Evolutionary conservation across 2,797 vertebrate species (phyloP), one percentile per base, ranked within the genome.

Genomic region (Kryptopterus vitreolus): DNA sequence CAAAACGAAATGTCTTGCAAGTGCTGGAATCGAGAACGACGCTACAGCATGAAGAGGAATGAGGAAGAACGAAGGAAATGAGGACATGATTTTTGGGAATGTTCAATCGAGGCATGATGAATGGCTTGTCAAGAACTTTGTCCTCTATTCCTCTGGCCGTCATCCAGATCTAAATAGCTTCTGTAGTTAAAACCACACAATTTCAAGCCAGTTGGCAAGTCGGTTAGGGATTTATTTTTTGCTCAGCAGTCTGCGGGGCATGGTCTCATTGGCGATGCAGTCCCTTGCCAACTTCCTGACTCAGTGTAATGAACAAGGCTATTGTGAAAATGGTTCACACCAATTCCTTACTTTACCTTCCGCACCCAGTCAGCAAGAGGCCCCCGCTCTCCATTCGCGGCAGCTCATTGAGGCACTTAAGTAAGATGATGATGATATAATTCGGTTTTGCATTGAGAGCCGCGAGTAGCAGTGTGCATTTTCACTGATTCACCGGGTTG

Each of bases 81-180:
- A 50, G 24, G 46, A 50, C 43, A 29, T 24, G 66, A 69, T n/a
- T 8, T 29, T 50, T 78, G n/a, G 63, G 20, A 72, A 72, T 20
- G 20, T 73, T 48, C 33, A 35, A 48, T 76, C 38, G 53, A 78
- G 75, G 76, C 69, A 82, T 91, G 86, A 86, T 86, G 85, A 91
- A 89, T 88, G 88, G 92, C 90, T 90, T 86, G 88, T 91, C 91
- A 86, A 87, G 84, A 89, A 85, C 82, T 86, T 82, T 88, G 68
- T 86, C 78, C 86, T 68, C 38, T 79, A 57, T 62, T 80, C 72
- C 35, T 72, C 65, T 82, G 62, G 61, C 65, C 29, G 74, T 85
- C 85, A 87, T 88, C 82, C 81, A 74, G 78, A 59, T 77, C 81
- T 82, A 82, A 85, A 82, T 83, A 86, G 78, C 86, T 84, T 88